These are phyloP conservation scores for Gadus chalcogrammus DNA, from an alignment of 2,113 vertebrate genomes.

Conservation along the genomic window DNA sequence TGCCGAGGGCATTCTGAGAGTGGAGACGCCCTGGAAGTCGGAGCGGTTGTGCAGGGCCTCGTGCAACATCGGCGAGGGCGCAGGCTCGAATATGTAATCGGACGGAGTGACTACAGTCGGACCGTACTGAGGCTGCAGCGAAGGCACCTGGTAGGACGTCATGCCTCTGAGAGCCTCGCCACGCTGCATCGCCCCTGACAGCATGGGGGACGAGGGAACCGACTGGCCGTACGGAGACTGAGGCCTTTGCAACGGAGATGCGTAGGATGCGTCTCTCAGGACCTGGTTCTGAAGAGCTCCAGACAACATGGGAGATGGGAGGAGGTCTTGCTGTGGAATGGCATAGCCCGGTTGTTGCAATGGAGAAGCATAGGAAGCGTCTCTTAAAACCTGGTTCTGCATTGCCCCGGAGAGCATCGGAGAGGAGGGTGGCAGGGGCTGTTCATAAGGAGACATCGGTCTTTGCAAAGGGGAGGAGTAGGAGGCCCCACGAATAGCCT, in stretches of 20 bases:
- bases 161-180: constrained; percentile 53
- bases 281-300: constrained; percentile 59
- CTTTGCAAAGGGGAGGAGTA: constrained; percentile 34
- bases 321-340: constrained; percentile 26
- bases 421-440: constrained; percentile 39
- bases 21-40: constrained; percentile 46
- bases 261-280: constrained; percentile 54
- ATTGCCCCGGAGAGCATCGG: constrained; percentile 56
- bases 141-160: constrained; percentile 51
- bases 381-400: constrained; percentile 51
- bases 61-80: constrained; percentile 61
- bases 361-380: constrained; percentile 54
- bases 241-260: constrained; percentile 50
- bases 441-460: constrained; percentile 47
- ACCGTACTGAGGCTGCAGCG: constrained; percentile 57
- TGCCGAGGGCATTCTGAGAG: constrained; percentile 58
- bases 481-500: neutral
- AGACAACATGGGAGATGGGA: constrained; percentile 56
- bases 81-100: constrained; percentile 68
- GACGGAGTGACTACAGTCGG: constrained; percentile 64
- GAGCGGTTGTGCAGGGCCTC: constrained; percentile 67
- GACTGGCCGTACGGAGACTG: constrained; percentile 53
- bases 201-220: constrained; percentile 56
- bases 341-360: constrained; percentile 50
- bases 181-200: constrained; percentile 63